Percentiles rank a stretch among this genome's conserved stretches.
phyloP scores from a whole-genome alignment of 1,140 invertebrate genomes.

The Diuraphis noxia region DNA sequence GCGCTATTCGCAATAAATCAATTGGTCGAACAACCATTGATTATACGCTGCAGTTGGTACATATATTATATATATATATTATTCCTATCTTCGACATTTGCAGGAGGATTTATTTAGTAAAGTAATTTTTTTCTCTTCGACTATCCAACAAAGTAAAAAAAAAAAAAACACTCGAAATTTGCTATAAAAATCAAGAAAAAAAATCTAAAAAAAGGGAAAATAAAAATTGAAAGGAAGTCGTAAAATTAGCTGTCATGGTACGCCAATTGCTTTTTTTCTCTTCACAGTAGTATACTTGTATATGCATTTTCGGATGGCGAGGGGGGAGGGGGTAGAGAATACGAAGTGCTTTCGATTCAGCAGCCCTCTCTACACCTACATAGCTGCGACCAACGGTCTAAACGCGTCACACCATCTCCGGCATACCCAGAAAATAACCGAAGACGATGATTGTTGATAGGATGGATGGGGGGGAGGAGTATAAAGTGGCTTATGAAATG shows the following conservation, averaged over 20 bases:
- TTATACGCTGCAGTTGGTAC: not conserved
- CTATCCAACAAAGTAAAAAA: not conserved
- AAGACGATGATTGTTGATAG: not conserved
- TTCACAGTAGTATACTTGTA: not conserved
- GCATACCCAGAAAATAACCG: not conserved
- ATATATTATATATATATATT: not conserved
- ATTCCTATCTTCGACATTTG: not conserved
- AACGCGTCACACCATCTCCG: not conserved
- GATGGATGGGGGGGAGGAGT: not conserved
- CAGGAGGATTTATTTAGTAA: not conserved
- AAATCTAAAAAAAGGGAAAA: not conserved
- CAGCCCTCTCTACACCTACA: not conserved
- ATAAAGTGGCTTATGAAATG: constrained; percentile 1
- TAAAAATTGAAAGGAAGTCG: constrained; percentile 14
- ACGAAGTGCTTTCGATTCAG: constrained; percentile 3
- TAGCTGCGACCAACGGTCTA: not conserved
- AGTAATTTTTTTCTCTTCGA: not conserved
- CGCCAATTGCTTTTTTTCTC: constrained; percentile 1
- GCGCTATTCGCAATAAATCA: constrained; percentile 19
- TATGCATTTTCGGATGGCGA: not conserved
- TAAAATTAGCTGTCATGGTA: constrained; percentile 1
- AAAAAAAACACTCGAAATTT: not conserved
- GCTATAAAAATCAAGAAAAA: not conserved
- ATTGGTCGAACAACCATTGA: not conserved
- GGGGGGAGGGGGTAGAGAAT: not conserved